phyloP scores from a whole-genome alignment of 2,888 invertebrate species.

The Drosophila yooni region DNA sequence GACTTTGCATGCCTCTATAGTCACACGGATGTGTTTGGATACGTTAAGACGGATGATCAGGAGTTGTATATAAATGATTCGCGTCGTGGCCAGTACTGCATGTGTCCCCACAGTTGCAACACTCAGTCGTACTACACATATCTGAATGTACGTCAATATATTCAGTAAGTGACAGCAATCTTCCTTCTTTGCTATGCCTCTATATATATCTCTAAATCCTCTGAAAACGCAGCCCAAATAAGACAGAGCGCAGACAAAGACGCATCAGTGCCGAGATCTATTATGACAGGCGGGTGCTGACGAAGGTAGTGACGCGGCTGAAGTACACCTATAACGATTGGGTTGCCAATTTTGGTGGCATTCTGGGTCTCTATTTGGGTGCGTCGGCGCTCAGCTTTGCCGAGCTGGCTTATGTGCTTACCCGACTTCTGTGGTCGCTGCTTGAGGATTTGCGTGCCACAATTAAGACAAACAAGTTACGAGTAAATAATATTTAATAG shows the following conservation, averaged over 20 bases:
- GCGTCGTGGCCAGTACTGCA: slow-evolving; percentile 73
- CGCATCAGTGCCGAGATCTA: slow-evolving; percentile 80
- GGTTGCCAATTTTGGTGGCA: slow-evolving; percentile 85
- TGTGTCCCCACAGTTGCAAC: slow-evolving; percentile 76
- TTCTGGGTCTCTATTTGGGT: slow-evolving; percentile 85
- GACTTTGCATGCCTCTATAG: slow-evolving; percentile 75
- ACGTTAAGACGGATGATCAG: slow-evolving; percentile 55
- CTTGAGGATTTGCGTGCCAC: slow-evolving; percentile 30
- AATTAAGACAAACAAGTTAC: slow-evolving; percentile 6
- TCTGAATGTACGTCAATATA: slow-evolving; percentile 59
- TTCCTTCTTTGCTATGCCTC: neutral
- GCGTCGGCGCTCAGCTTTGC: slow-evolving; percentile 84
- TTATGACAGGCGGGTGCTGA: slow-evolving; percentile 82
- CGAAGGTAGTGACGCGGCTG: slow-evolving; percentile 83
- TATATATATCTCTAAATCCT: neutral
- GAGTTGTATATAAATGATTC: slow-evolving; percentile 68
- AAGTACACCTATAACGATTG: slow-evolving; percentile 83
- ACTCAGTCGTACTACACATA: slow-evolving; percentile 60
- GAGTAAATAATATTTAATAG: slow-evolving; percentile 14
- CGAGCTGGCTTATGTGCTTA: slow-evolving; percentile 80
- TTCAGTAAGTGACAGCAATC: slow-evolving; percentile 38
- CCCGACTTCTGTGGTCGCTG: slow-evolving; percentile 44
- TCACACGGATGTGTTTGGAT: slow-evolving; percentile 69
- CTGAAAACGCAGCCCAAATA: slow-evolving; percentile 32
- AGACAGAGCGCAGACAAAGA: slow-evolving; percentile 10